Evolutionary conservation across 1,140 invertebrate species (phyloP), one percentile per base, ranked within the genome.

Genomic region (Mylabris phalerata): DNA sequence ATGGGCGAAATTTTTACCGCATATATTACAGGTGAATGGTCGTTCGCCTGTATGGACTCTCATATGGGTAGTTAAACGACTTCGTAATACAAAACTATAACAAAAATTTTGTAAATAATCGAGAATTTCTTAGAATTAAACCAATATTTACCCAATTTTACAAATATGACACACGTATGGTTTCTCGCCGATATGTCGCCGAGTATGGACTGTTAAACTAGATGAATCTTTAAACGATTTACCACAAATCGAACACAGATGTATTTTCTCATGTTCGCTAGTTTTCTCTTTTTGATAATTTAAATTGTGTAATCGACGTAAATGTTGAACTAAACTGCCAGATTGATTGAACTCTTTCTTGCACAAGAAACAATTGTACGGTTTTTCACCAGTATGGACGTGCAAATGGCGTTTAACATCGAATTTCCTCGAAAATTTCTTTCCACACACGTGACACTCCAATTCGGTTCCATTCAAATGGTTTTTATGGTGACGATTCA

Each of bases 11-110:
- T 70, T 75, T 75, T 78, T 79, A 1, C 74, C 69, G 60, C 78
- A 89, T 3, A 74, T 71, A 9, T 60, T 56, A 61, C 78, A 80
- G 56, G 75, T 74, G 66, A 69, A 79, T 4, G 78, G 78, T 62
- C 78, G 76, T 65, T 79, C 78, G 4, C 78, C 78, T 4, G 78
- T 76, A 65, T 80, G 78, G 42, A 77, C 75, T 52, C 77, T 74
- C 54, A 74, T 65, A 65, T 67, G 66, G 1, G 55, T 50, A 11
- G 27, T 62, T 7, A 67, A 51, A 19, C 59, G 54, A 42, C 61
- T 59, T 47, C 47, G 56, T 19, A 61, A 66, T 44, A 67, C 66
- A 57, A 68, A 68, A 5, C 65, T 59, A 62, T 46, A 63, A 57
- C 26, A 48, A 57, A 47, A 19, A 58, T 41, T 50, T 50, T 65